These are phyloP conservation scores for Whitmania pigra DNA, from an alignment of 1,140 invertebrate species.

Conservation along the genomic window DNA sequence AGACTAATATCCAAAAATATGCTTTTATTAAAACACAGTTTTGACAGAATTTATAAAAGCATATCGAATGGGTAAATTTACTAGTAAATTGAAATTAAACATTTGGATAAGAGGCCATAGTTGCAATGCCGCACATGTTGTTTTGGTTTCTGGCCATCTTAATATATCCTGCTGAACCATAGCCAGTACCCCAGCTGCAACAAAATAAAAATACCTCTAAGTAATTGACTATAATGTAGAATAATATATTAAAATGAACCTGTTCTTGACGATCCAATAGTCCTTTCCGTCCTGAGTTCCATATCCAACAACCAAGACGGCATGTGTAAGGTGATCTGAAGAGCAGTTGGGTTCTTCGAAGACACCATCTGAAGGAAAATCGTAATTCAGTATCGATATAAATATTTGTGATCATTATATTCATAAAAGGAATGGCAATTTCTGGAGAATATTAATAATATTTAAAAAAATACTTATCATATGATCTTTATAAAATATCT, in stretches of 20 bases:
- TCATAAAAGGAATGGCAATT: no score
- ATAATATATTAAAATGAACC: slow-evolving; percentile 24
- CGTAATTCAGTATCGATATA: no score
- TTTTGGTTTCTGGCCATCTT: slow-evolving; percentile 76
- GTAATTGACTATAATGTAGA: background rate
- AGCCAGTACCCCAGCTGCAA: slow-evolving; percentile 31
- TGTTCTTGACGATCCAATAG: slow-evolving; percentile 47
- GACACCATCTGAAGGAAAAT: no score
- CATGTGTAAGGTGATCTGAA: slow-evolving; percentile 39
- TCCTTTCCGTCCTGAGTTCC: slow-evolving; percentile 50
- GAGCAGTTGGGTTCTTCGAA: no score
- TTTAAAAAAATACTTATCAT: no score
- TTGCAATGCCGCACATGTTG: slow-evolving; percentile 81
- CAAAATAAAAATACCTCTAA: background rate
- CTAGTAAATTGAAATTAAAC: slow-evolving; percentile 29
- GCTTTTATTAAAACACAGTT: no score
- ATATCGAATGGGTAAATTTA: no score
- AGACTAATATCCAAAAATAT: no score
- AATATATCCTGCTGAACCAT: slow-evolving; percentile 65
- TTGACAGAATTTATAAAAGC: no score
- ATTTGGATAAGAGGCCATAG: slow-evolving; percentile 50
- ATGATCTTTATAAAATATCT: no score
- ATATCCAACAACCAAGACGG: slow-evolving; percentile 46
- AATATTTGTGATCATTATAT: no score
- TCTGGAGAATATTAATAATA: no score